A percentile compares a stretch with the other conserved stretches of the same genome.
Evolutionary conservation across 1,140 invertebrate species (phyloP).

Genomic region (Zaprionus davidi): DNA sequence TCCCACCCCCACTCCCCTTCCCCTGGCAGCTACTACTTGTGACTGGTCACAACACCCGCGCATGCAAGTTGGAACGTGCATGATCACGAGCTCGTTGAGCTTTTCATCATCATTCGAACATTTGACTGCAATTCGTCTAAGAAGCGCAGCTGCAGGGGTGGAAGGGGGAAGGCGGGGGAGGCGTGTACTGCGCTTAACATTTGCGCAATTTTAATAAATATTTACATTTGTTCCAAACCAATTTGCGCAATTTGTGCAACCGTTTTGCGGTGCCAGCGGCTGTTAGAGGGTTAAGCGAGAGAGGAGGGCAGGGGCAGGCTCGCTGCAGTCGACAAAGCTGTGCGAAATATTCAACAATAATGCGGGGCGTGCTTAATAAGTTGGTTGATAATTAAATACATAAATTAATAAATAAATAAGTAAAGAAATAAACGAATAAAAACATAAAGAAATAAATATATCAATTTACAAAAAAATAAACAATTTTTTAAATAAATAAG

Average conservation of each 20-base stretch:
- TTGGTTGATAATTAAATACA: no score
- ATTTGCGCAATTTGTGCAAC: slow-evolving; percentile 79
- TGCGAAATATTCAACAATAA: slow-evolving; percentile 37
- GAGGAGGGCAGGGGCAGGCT: not conserved
- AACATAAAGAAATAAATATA: not conserved
- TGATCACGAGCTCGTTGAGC: slow-evolving; percentile 57
- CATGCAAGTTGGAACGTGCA: slow-evolving; percentile 54
- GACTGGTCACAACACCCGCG: slow-evolving; percentile 55
- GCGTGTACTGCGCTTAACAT: slow-evolving; percentile 50
- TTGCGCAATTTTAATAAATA: slow-evolving; percentile 80
- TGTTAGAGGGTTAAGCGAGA: no score
- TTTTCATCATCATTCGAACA: slow-evolving; percentile 52
- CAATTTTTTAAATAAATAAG: no score
- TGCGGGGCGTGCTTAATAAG: slow-evolving; percentile 24
- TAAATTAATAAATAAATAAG: no score
- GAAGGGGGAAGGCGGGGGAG: not conserved
- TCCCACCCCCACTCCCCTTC: not conserved
- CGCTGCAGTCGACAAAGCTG: slow-evolving; percentile 23
- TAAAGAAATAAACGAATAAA: no score
- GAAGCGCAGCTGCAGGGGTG: not conserved
- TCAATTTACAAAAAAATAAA: no score
- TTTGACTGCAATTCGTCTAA: slow-evolving; percentile 56
- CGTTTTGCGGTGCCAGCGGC: slow-evolving; percentile 40
- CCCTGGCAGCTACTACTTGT: not conserved
- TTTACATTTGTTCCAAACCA: slow-evolving; percentile 79